These are phyloP conservation scores for Girardia tigrina DNA, from an alignment of 2,888 invertebrate genomes.

Conservation along the genomic window DNA sequence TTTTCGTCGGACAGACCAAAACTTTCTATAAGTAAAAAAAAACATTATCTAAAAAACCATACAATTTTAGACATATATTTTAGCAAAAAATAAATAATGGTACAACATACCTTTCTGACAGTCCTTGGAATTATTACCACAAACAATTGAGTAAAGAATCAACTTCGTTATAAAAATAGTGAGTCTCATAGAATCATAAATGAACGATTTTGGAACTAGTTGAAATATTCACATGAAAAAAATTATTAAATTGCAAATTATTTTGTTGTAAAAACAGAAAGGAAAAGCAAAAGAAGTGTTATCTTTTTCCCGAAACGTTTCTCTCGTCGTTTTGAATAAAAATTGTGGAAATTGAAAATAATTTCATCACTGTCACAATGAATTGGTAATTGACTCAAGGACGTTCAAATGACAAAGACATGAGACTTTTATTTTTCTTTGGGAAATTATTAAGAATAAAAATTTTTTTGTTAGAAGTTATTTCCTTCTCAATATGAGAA, in stretches of 20 bases:
- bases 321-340: too few relatives aligned
- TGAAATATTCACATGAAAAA: not conserved
- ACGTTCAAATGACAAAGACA: not conserved
- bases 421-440: not conserved
- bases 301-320: too few relatives aligned
- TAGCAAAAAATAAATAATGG: not conserved
- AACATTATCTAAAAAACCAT: not conserved
- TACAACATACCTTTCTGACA: not conserved
- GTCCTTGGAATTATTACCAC: not conserved
- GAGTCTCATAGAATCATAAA: not conserved
- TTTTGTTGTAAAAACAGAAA: too few relatives aligned
- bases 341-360: too few relatives aligned
- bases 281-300: too few relatives aligned
- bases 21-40: slow-evolving; percentile 39
- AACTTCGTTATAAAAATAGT: not conserved
- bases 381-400: not conserved
- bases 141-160: not conserved
- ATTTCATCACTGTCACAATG: not conserved
- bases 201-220: not conserved
- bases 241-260: not conserved
- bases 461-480: not conserved
- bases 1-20: slow-evolving; percentile 48
- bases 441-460: not conserved
- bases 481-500: slow-evolving; percentile 7
- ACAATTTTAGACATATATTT: not conserved